A percentile compares a stretch with the other conserved stretches of the same genome.
These are phyloP conservation scores for Ophion obscuratus DNA, from an alignment of 2,888 invertebrate species.

Conservation along the genomic window DNA sequence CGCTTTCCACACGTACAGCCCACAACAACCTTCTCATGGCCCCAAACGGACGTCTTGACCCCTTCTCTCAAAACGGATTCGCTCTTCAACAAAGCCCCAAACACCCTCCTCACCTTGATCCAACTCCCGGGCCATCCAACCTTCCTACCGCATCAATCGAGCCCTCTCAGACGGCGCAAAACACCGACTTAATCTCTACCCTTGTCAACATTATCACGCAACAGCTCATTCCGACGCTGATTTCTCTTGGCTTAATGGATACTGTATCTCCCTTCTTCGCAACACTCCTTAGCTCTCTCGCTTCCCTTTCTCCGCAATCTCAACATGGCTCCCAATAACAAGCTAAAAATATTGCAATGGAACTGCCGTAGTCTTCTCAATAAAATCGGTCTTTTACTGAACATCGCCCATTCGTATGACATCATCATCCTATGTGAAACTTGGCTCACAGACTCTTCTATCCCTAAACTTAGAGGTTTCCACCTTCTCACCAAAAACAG, in stretches of 20 bases:
- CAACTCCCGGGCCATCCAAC: neutral
- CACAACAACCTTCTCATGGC: constrained; percentile 41
- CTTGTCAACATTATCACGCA: constrained; percentile 9
- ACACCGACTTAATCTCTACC: neutral
- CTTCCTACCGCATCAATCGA: neutral
- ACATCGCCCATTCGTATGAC: constrained; percentile 18
- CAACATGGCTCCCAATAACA: constrained; percentile 1
- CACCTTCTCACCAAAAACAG: constrained; percentile 8
- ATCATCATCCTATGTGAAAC: constrained; percentile 33
- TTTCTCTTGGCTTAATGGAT: constrained; percentile 5
- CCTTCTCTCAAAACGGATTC: constrained; percentile 8
- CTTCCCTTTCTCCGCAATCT: neutral
- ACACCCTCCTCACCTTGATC: neutral
- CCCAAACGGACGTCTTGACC: constrained; percentile 28
- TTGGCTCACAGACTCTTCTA: neutral
- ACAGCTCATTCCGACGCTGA: constrained; percentile 1
- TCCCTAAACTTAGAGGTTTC: neutral
- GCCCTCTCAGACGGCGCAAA: neutral
- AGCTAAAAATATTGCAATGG: constrained; percentile 34
- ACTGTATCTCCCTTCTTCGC: constrained; percentile 8
- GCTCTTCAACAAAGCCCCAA: neutral
- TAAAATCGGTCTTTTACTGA: neutral
- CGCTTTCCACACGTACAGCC: neutral
- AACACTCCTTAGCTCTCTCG: neutral
- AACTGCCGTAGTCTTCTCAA: constrained; percentile 30